Evolutionary conservation across 2,113 vertebrate genomes (phyloP).

Genomic region (Passerina amoena): DNA sequence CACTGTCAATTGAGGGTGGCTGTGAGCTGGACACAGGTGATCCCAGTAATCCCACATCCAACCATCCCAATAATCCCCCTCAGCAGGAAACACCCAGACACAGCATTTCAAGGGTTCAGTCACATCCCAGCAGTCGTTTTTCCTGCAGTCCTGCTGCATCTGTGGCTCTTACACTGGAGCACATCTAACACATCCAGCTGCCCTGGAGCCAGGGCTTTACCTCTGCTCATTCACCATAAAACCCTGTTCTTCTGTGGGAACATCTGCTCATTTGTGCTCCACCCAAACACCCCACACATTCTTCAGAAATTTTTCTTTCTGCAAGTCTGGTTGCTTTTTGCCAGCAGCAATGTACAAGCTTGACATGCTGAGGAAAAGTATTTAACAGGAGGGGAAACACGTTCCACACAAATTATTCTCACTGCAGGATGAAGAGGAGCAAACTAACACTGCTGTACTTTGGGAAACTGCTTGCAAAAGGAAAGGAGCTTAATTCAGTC

Average conservation of each 20-base stretch:
- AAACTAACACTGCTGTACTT: background rate
- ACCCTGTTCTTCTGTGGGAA: constrained; percentile 61
- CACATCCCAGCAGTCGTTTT: background rate
- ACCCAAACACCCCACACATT: constrained; percentile 62
- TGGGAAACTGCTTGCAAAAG: background rate
- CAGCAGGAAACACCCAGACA: rapidly evolving
- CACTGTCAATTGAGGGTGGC: background rate
- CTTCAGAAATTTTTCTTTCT: constrained; percentile 62
- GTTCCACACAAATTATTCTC: background rate
- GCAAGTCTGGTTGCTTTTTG: constrained; percentile 43
- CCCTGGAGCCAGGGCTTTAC: constrained; percentile 69
- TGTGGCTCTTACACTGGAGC: background rate
- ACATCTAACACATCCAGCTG: constrained; percentile 14
- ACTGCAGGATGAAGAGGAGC: background rate
- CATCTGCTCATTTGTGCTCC: constrained; percentile 52
- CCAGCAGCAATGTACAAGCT: constrained; percentile 46
- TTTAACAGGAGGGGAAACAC: background rate
- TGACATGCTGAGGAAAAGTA: background rate
- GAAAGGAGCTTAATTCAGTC: background rate
- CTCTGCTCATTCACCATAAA: constrained; percentile 38
- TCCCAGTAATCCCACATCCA: background rate
- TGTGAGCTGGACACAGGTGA: background rate
- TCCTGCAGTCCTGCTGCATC: background rate
- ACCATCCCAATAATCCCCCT: background rate
- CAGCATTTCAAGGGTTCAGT: background rate